A percentile compares a stretch with the other conserved stretches of the same genome.
Evolutionary conservation across 2,888 invertebrate species (phyloP).

Genomic region (Agrotis puta): DNA sequence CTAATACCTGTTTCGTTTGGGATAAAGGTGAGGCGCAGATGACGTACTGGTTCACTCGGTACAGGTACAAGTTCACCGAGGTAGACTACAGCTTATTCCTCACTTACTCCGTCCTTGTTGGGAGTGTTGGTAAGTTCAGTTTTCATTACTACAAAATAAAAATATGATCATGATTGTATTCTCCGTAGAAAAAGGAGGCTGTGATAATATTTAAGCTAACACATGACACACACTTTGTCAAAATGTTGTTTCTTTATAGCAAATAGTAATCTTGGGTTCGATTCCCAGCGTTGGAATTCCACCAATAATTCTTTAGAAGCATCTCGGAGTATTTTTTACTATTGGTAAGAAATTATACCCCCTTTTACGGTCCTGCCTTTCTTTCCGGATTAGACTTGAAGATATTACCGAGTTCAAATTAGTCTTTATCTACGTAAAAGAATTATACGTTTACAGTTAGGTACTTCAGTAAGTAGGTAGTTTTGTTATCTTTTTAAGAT

Average conservation of each 20-base stretch:
- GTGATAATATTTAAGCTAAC: too few relatives aligned
- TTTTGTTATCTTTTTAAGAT: not conserved
- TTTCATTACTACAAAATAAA: slow-evolving; percentile 15
- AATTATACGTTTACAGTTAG: not conserved
- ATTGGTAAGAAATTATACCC: not conserved
- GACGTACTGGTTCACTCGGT: slow-evolving; percentile 91
- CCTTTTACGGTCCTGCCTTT: not conserved
- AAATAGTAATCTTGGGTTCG: not conserved
- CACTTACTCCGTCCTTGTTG: slow-evolving; percentile 90
- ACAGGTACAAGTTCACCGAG: slow-evolving; percentile 91
- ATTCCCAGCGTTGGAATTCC: not conserved
- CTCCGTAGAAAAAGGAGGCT: not conserved
- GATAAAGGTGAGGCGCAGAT: slow-evolving; percentile 91
- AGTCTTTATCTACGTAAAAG: not conserved
- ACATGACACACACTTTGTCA: too few relatives aligned
- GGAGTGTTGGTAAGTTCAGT: slow-evolving; percentile 88
- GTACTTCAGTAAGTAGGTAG: not conserved
- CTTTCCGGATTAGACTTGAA: not conserved
- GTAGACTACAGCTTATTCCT: slow-evolving; percentile 91
- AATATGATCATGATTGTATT: not conserved
- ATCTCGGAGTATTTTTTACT: not conserved
- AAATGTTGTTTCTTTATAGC: too few relatives aligned
- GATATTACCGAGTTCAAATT: not conserved
- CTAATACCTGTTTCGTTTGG: slow-evolving; percentile 87
- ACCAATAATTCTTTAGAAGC: not conserved